Evolutionary conservation across 2,797 vertebrate genomes (phyloP), one percentile per base, ranked within the genome.

Genomic region (Streptopelia turtur): DNA sequence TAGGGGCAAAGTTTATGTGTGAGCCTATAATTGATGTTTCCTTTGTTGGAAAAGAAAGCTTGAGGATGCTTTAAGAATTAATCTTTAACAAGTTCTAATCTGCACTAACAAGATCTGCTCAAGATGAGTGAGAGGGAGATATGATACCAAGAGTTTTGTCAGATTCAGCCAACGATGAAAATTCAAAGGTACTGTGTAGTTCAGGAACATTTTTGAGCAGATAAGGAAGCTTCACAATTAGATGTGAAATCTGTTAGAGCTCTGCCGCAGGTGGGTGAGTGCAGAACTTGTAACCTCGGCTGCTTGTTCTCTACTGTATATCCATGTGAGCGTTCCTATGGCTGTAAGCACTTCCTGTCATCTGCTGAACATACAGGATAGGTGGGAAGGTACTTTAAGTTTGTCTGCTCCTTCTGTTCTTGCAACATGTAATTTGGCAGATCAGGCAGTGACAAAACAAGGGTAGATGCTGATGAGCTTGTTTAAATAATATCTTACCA

Each of bases 61-160:
- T 96, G 98, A 98, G 98, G 98, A 98, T 98, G 98, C 98, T 99
- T 98, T 98, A 99, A 99, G 99, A 99, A 99, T 99, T 98, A 99
- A 99, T 99, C 98, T 99, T 99, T 99, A 99, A 98, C 98, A 98
- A 98, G 98, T 98, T 98, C 98, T 99, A 99, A 99, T 99, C 98
- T 99, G 97, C 98, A 98, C 98, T 98, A 98, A 98, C 97, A 98
- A 98, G 97, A 95, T 96, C 96, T 98, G 98, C 98, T 99, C 98
- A 98, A 98, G 98, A 98, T 98, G 98, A 99, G 96, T 94, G 98
- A 98, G 97, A 98, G 98, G 97, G 98, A 98, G 98, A 97, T 97
- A 97, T 89, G 94, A 96, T 98, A 98, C 97, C 98, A 95, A 98
- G 98, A 98, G 98, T 98, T 98, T 98, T 98, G 98, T 99, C 98